Evolutionary conservation across 2,797 vertebrate species (phyloP).

Genomic region (Typhlichthys subterraneus): DNA sequence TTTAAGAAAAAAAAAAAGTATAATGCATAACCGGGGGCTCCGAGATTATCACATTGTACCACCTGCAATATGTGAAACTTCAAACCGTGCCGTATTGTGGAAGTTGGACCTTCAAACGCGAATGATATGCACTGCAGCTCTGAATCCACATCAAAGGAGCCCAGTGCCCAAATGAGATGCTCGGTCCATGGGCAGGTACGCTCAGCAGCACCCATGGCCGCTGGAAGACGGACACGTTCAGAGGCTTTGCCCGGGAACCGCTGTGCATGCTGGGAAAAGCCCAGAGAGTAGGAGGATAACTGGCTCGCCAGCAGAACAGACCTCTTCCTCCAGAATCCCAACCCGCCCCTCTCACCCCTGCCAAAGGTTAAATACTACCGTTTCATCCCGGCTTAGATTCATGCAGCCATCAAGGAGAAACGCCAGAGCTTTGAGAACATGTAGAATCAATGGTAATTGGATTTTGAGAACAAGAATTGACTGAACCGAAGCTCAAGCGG

Average conservation of each 20-base stretch:
- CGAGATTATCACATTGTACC: constrained; percentile 77
- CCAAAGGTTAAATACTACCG: constrained; percentile 72
- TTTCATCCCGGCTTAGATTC: constrained; percentile 62
- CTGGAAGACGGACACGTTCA: constrained; percentile 66
- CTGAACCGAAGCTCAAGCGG: constrained; percentile 61
- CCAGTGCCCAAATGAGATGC: constrained; percentile 73
- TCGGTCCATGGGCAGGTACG: constrained; percentile 70
- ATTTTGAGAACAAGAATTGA: constrained; percentile 75
- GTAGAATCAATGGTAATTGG: constrained; percentile 69
- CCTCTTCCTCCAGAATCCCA: constrained; percentile 43
- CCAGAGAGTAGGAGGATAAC: constrained; percentile 70
- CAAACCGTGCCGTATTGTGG: constrained; percentile 71
- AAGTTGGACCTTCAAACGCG: constrained; percentile 73
- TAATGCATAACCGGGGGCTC: constrained; percentile 68
- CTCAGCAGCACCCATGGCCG: constrained; percentile 59
- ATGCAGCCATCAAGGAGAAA: constrained; percentile 65
- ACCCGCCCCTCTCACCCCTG: constrained; percentile 54
- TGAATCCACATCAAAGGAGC: constrained; percentile 77
- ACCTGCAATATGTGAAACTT: constrained; percentile 74
- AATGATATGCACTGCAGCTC: constrained; percentile 71
- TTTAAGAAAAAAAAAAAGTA: constrained; percentile 69
- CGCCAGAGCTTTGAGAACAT: constrained; percentile 58
- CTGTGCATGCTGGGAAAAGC: constrained; percentile 61
- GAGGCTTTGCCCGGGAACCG: constrained; percentile 64
- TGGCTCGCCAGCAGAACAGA: constrained; percentile 56